Base-by-base conservation (phyloP, 2,113 vertebrate species). In the Cryptotis parvus region DNA sequence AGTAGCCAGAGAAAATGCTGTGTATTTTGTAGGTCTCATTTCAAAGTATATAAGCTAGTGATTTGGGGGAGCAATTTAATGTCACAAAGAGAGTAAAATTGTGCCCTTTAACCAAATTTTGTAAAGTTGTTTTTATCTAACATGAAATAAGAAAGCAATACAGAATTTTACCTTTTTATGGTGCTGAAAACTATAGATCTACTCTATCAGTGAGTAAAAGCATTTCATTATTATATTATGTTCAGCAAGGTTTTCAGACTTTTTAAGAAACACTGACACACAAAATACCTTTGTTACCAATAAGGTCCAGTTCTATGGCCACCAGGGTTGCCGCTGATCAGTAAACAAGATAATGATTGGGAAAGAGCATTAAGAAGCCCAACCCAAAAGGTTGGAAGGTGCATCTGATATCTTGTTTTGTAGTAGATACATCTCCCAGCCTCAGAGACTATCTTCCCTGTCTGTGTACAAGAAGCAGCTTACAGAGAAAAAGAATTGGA, bases 31-130 rank as follows among this genome's bases (percentile, higher is more conserved):
- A 75, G 72, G 45, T 9, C 1, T 91, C 65, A 8, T 61, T 84
- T 91, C 84, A 65, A 93, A 80, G 18, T 77, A 12, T 31, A 72
- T 9, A 65, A 88, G 35, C 61, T 31, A 31, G 75, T 74, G 43
- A 93, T 79, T 87, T 93, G 61, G 77, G 77, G 75, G n/a, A 84
- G 2, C 31, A 80, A 91, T 77, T 88, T 90, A 29, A 75, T 41
- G 22, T 39, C 45, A 49, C 77, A 18, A 92, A 86, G 55, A 91
- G 9, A 73, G 4, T 27, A 78, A 87, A 84, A 14, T 45, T 81
- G 31, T 86, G 75, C 1, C 29, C 9, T 75, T 84, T 77, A 65
- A 26, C 10, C 14, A 45, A 55, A 2, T 66, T 35, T 43, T 84
- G 75, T 22, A 77, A 82, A 41, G 33, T 58, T 4, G 49, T 77